Evolutionary conservation across 2,797 vertebrate species (phyloP).

Genomic region (Hoplostethus mediterraneus): DNA sequence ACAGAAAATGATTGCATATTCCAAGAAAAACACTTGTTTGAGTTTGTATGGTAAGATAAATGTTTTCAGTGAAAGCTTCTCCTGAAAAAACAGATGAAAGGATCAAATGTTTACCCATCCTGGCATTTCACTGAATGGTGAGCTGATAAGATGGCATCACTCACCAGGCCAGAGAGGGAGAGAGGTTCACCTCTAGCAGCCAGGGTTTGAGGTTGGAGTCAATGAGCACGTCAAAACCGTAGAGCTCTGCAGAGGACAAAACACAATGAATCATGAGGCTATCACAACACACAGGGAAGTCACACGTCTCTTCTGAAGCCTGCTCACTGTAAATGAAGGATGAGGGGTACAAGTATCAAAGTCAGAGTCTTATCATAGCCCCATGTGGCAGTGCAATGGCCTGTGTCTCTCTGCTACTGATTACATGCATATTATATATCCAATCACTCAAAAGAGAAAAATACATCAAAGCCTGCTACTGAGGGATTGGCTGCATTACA

Average conservation of each 20-base stretch:
- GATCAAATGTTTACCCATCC: constrained; percentile 10
- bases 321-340: constrained; percentile 29
- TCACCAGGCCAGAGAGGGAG: constrained; percentile 97
- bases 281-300: constrained; percentile 36
- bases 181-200: constrained; percentile 98
- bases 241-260: constrained; percentile 88
- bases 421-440: constrained; percentile 77
- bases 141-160: constrained; percentile 64
- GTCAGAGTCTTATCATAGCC: constrained; percentile 55
- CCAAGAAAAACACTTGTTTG: constrained; percentile 3
- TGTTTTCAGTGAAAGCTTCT: constrained; percentile 8
- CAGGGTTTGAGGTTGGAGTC: constrained; percentile 97
- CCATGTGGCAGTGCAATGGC: constrained; percentile 53
- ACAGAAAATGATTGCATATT: constrained; percentile 32
- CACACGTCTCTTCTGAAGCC: constrained; percentile 16
- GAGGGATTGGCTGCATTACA: constrained; percentile 69
- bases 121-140: constrained; percentile 3
- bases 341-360: constrained; percentile 47
- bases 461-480: constrained; percentile 68
- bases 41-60: background rate
- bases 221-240: constrained; percentile 98
- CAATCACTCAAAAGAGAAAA: constrained; percentile 71
- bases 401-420: constrained; percentile 71
- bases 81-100: constrained; percentile 21
- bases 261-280: constrained; percentile 56